Percentiles rank a stretch among this genome's conserved stretches.
phyloP scores from a whole-genome alignment of 2,113 vertebrate species.

The Ivindomyrus marchei region DNA sequence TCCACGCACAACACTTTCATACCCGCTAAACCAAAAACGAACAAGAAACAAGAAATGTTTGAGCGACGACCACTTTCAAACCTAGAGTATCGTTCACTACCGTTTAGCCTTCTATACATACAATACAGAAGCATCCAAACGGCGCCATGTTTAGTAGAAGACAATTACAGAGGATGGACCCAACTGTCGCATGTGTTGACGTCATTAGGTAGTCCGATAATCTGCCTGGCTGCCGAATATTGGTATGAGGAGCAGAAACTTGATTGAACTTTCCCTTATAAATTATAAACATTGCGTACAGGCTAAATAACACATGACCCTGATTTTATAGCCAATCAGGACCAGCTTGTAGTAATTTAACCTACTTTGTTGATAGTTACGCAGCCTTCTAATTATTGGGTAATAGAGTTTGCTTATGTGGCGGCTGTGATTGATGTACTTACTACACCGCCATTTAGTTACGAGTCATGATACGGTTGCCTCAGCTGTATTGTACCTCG shows the following conservation, averaged over 20 bases:
- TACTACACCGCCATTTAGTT: background rate
- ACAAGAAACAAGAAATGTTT: conserved; percentile 2
- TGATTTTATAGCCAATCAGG: background rate
- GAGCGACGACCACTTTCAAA: conserved; percentile 11
- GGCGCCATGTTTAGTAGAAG: conserved; percentile 60
- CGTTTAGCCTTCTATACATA: conserved; percentile 30
- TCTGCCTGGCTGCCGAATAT: background rate
- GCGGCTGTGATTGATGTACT: background rate
- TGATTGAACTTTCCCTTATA: background rate
- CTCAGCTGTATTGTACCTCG: background rate
- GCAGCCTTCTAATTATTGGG: background rate
- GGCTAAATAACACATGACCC: background rate
- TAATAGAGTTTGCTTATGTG: background rate
- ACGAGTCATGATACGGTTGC: background rate
- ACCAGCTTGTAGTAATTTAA: background rate
- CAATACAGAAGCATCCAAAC: conserved; percentile 52
- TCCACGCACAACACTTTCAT: conserved; percentile 50
- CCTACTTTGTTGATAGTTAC: background rate
- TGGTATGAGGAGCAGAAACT: no score
- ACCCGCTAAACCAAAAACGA: conserved; percentile 33
- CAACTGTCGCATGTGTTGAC: conserved; percentile 28
- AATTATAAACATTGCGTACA: background rate
- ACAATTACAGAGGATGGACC: conserved; percentile 30
- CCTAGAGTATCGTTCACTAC: background rate
- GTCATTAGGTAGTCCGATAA: conserved; percentile 22